Base-by-base conservation (phyloP, 2,888 invertebrate genomes). In the Thysanoteuthis rhombus region DNA sequence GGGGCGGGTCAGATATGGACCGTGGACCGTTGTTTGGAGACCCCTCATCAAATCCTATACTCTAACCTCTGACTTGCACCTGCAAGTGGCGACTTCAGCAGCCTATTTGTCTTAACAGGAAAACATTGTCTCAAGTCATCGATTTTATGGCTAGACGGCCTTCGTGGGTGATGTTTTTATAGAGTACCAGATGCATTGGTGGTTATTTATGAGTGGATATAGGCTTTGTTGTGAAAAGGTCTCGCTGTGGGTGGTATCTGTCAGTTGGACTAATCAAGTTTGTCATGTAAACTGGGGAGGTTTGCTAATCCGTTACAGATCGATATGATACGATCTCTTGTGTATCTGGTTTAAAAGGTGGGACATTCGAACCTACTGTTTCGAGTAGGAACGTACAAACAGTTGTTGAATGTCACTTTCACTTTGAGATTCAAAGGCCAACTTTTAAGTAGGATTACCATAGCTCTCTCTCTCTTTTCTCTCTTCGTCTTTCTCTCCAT, bases 241-340 rank as follows among this genome's bases (percentile, higher is more conserved):
- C 75, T 75, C 75, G 75, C 75, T n/a, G 75, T 75, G 75, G 75
- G 75, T 75, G 75, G 75, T 75, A 75, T 75, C n/a, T 75, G n/a
- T n/a, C 75, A 10, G 75, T 12, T 12, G n/a, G 32, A n/a, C 75
- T 75, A 75, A 75, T 75, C n/a, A 75, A n/a, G 75, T 75, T 75
- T 75, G 75, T 75, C 75, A 75, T 75, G 75, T n/a, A 75, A n/a
- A 32, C n/a, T n/a, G 75, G 16, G 19, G 32, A n/a, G 32, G 75
- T n/a, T 75, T 2, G n/a, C 75, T n/a, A 75, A n/a, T n/a, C 75
- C 75, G 10, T 75, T 75, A 8, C 75, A 75, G n/a, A 75, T 75
- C 75, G 75, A 75, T 75, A 75, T n/a, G n/a, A 58, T 58, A 32
- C 75, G n/a, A 75, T 75, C 75, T 5, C n/a, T 16, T 32, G 75